Base-by-base conservation (phyloP, 2,113 vertebrate genomes). In the Seriola rivoliana region DNA sequence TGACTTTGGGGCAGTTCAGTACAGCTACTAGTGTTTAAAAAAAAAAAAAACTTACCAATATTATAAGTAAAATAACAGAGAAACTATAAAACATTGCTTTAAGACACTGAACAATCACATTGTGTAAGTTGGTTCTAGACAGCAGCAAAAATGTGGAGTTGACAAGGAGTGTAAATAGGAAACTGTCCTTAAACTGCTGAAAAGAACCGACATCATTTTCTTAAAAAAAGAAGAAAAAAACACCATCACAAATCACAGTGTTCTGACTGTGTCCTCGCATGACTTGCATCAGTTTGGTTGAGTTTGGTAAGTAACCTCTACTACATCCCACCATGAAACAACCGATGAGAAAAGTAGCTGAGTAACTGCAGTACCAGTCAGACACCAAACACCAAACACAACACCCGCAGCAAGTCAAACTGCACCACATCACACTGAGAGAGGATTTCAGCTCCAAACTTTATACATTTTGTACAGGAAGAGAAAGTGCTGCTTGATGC, bases 391-490 rank as follows among this genome's bases (percentile, higher is more conserved):
- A 48, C 29, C 23, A 52, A 54, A 57, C 19, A 52, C 19, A 58
- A 60, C 1, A 50, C 44, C 40, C 65, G 11, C 58, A 83, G 19
- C 60, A 21, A 78, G 70, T 76, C 75, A 78, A 82, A 71, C 75
- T 62, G 54, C 59, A 21, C 25, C 75, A 69, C 70, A 71, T 81
- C 71, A 42, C 57, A 72, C 67, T 46, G 4, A 38, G 57, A 78
- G 77, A 71, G 60, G 62, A 69, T 75, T 81, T 75, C 72, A 87
- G 48, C 44, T 71, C 85, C 71, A 87, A 86, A 89, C 85, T 84
- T 88, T 78, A 74, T 80, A 58, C 81, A 85, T 89, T 86, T 85
- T 82, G 78, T 67, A 85, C 70, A 89, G 88, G 85, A 92, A 88
- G 76, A 88, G 81, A 82, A 86, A 87, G 78, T 82, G 80, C 84